Conservation (phyloP, 2,797 vertebrate genomes). For the Oryzias dopingdopingensis region DNA sequence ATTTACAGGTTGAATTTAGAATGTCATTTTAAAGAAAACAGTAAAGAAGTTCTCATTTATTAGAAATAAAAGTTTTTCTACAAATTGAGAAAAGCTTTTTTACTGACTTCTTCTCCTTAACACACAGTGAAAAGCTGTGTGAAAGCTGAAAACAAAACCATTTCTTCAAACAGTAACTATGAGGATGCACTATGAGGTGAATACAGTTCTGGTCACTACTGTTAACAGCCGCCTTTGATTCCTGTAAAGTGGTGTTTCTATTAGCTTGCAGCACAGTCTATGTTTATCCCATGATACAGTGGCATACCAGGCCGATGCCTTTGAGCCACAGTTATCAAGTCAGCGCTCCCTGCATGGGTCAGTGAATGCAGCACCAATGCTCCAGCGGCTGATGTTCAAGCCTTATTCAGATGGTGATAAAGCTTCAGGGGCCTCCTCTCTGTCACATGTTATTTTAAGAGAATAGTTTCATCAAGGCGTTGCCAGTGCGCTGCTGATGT, state of each 20-base stretch:
- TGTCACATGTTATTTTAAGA: conserved; percentile 77
- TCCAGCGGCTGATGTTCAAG: conserved; percentile 29
- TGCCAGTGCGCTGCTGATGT: conserved; percentile 44
- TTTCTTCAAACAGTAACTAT: too few species aligned
- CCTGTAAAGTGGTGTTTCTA: not conserved
- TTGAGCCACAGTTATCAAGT: conserved; percentile 30
- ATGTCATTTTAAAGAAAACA: too few species aligned
- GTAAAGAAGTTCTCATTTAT: too few species aligned
- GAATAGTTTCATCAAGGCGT: conserved; percentile 55
- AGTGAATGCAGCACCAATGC: conserved; percentile 33
- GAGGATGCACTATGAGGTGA: too few species aligned
- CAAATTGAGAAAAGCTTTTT: too few species aligned
- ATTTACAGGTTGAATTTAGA: too few species aligned
- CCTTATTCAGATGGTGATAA: conserved; percentile 39
- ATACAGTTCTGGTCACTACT: too few species aligned
- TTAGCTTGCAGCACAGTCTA: not conserved
- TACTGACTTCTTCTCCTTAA: too few species aligned
- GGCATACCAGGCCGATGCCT: not conserved
- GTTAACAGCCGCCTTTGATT: too few species aligned
- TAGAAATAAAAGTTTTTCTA: too few species aligned
- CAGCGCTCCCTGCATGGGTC: conserved; percentile 2
- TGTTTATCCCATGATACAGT: conserved; percentile 11
- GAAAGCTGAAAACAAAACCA: too few species aligned
- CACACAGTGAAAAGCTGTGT: too few species aligned
- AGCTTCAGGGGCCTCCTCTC: conserved; percentile 43